Base-by-base conservation (phyloP, 2,797 vertebrate genomes). In the Sebastes goodei region DNA sequence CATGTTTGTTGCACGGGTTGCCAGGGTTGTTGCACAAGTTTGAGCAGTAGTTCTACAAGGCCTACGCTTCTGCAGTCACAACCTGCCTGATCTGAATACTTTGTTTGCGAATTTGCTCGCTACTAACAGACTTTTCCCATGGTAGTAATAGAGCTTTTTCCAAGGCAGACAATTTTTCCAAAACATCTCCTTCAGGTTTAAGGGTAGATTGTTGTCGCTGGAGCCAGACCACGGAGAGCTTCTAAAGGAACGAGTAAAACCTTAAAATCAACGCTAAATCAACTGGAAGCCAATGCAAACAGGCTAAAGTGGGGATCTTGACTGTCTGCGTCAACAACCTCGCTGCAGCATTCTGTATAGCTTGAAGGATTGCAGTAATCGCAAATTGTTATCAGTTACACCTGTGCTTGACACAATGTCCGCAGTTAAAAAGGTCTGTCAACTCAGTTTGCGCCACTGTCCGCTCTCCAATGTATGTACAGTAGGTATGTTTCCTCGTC, bases 401-500 rank as follows among this genome's bases (percentile, higher is more conserved):
- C 2, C 27, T 25, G 8, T 25, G 8, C 5, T 23, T 32, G 20
- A 15, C 23, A 42, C 32, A 27, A 20, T 9, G 17, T 42, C 11
- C 1, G 3, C 10, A 65, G 20, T 10, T 17, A 32, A 32, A 33
- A 49, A 14, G 21, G 10, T 62, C 6, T 63, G 71, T 52, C 59
- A 12, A 20, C 29, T 35, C 52, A 21, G 10, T 67, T 12, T 67
- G 33, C 20, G 7, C 10, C 60, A 17, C 27, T 0, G 57, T 60
- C 8, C 17, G 6, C 42, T 52, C 17, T 30, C 25, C 4, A 30
- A 3, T 38, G 1, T 46, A 46, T 42, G 23, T 33, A 59, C 55
- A n/a, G 0, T 0, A 42, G 14, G 42, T 27, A 12, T 1, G 0
- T n/a, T 11, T 10, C 29, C 15, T 20, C 0, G 6, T 55, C 8